A percentile compares a stretch with the other conserved stretches of the same genome.
phyloP scores from a whole-genome alignment of 2,113 vertebrate genomes.

The Heptranchias perlo region DNA sequence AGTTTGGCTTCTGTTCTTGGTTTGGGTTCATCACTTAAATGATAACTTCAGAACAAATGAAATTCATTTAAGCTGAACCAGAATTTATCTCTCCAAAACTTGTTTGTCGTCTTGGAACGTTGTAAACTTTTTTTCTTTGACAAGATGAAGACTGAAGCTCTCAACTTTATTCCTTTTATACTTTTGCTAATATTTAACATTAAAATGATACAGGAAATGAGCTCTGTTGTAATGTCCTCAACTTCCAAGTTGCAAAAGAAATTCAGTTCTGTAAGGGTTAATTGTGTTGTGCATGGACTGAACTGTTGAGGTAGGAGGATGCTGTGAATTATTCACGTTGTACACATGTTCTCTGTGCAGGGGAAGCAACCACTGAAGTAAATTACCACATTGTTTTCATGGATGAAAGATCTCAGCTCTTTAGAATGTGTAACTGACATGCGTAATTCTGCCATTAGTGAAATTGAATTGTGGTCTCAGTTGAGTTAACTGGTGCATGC shows the following conservation, averaged over 20 bases:
- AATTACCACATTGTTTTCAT: not conserved
- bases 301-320: not conserved
- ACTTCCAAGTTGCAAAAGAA: not conserved
- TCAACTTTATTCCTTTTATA: not conserved
- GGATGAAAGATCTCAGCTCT: not conserved
- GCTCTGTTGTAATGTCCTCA: not conserved
- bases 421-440: not conserved
- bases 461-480: not conserved
- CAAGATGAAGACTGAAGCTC: not conserved
- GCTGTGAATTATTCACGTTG: not conserved
- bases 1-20: not conserved
- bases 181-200: not conserved
- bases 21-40: not conserved
- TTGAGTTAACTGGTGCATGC: not conserved
- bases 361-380: not conserved
- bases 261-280: not conserved
- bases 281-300: not conserved
- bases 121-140: not conserved
- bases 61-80: not conserved
- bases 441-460: not conserved
- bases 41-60: not conserved
- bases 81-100: not conserved
- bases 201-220: not conserved
- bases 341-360: not conserved
- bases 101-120: not conserved